Percentiles rank a stretch among this genome's conserved stretches.
These are phyloP conservation scores for Catharus minimus DNA, from an alignment of 2,113 vertebrate genomes.

Conservation along the genomic window DNA sequence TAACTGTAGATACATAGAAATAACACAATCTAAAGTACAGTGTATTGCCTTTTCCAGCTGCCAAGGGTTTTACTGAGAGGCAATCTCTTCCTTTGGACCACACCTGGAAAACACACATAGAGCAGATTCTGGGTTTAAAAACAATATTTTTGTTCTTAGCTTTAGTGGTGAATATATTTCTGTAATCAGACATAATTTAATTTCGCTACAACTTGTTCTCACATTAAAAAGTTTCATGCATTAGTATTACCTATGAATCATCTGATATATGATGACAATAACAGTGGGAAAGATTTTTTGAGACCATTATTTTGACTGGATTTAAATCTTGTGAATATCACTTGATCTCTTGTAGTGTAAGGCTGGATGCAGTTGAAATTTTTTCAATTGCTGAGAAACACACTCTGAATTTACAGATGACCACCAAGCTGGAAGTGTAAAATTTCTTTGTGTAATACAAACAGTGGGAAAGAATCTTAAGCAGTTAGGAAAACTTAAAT, in stretches of 20 bases:
- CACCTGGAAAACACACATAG: not conserved
- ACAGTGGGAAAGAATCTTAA: not conserved
- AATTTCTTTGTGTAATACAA: not conserved
- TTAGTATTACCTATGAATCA: not conserved
- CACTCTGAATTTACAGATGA: not conserved
- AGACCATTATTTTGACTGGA: not conserved
- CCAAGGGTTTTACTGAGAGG: rapidly evolving
- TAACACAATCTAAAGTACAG: not conserved
- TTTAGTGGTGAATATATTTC: not conserved
- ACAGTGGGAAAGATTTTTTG: not conserved
- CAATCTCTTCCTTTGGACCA: not conserved
- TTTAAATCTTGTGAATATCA: not conserved
- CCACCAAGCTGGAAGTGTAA: not conserved
- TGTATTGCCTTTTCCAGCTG: not conserved
- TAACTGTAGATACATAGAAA: not conserved
- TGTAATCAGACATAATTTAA: not conserved
- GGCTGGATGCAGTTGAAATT: not conserved
- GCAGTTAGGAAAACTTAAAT: not conserved
- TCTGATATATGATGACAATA: not conserved
- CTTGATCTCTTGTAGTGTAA: not conserved
- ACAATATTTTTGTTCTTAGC: not conserved
- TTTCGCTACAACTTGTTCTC: not conserved
- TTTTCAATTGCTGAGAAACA: not conserved
- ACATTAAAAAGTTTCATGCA: not conserved
- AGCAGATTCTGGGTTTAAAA: not conserved